Evolutionary conservation across 2,888 invertebrate species (phyloP).

Genomic region (Dascillus cervinus): DNA sequence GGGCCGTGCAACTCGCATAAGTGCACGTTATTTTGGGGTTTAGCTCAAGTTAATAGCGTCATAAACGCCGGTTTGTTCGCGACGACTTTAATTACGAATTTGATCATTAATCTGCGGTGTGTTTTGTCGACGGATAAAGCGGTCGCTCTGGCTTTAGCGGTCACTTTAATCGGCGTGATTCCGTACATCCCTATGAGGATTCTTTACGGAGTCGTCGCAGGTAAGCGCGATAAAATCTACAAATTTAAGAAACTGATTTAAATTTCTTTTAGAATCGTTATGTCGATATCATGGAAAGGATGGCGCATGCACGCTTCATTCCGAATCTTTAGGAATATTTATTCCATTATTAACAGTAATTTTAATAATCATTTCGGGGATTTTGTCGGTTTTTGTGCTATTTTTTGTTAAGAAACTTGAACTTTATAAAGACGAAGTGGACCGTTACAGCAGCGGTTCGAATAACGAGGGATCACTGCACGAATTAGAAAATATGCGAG

Average conservation of each 20-base stretch:
- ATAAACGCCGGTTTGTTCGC: constrained; percentile 32
- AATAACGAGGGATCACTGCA: background rate
- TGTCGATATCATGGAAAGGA: constrained; percentile 22
- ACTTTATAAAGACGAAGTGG: constrained; percentile 16
- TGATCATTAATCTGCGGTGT: constrained; percentile 48
- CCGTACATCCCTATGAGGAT: constrained; percentile 57
- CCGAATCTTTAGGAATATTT: constrained; percentile 25
- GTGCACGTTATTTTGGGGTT: too few relatives aligned
- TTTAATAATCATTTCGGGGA: constrained; percentile 24
- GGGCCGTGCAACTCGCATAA: too few relatives aligned
- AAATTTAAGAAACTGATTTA: too few relatives aligned
- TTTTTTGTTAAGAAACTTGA: constrained; percentile 19
- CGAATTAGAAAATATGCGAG: constrained; percentile 1
- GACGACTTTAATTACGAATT: constrained; percentile 43
- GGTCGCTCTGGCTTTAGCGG: constrained; percentile 50
- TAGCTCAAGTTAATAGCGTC: constrained; percentile 35
- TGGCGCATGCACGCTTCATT: constrained; percentile 26
- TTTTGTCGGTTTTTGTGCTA: constrained; percentile 20
- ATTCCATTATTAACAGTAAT: constrained; percentile 26
- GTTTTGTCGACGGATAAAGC: constrained; percentile 55
- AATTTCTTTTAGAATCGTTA: constrained; percentile 22
- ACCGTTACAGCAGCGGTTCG: background rate
- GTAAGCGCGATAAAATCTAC: constrained; percentile 38
- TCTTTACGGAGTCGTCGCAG: constrained; percentile 51
- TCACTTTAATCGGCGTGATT: constrained; percentile 48